Evolutionary conservation across 1,140 invertebrate species (phyloP).

Genomic region (Pseudomyrmex cubaensis): DNA sequence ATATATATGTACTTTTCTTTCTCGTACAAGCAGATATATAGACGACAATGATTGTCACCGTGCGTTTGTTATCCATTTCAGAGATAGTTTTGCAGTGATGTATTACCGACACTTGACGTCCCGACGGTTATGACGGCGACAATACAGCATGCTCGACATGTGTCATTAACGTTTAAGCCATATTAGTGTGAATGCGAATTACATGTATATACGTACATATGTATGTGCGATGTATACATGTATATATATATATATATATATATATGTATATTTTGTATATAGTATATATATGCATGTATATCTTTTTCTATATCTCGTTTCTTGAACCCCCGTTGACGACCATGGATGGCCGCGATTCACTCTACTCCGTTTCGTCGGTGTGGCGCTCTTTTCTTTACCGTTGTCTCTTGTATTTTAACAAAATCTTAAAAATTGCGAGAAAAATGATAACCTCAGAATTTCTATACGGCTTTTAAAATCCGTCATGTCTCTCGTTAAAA

Average conservation of each 20-base stretch:
- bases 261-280: no score
- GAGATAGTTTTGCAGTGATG: background rate
- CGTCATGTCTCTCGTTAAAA: no score
- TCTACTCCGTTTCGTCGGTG: background rate
- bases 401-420: no score
- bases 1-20: background rate
- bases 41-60: slow-evolving; percentile 23
- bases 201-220: background rate
- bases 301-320: background rate
- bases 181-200: slow-evolving; percentile 4
- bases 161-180: slow-evolving; percentile 49
- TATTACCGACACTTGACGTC: slow-evolving; percentile 50
- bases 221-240: no score
- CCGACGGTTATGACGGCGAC: slow-evolving; percentile 21
- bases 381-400: no score
- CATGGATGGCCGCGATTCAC: background rate
- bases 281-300: background rate
- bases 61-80: slow-evolving; percentile 10
- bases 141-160: slow-evolving; percentile 33
- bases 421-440: no score
- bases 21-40: background rate
- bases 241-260: no score
- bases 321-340: slow-evolving; percentile 10
- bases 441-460: no score
- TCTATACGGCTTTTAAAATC: no score